These are phyloP conservation scores for Apus apus DNA, from an alignment of 2,113 vertebrate species.

Conservation along the genomic window DNA sequence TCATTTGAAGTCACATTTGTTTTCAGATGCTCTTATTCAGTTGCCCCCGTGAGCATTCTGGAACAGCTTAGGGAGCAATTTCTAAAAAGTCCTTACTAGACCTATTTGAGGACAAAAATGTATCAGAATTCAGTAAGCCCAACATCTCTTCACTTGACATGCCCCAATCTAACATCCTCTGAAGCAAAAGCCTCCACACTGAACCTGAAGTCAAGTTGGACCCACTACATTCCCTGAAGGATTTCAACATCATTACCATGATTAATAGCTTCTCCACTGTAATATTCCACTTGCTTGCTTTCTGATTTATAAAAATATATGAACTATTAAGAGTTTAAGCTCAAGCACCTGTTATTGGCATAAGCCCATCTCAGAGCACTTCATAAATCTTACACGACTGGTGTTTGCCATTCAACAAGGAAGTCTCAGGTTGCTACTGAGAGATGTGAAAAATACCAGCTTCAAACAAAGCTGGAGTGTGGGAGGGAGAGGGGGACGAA, in stretches of 20 bases:
- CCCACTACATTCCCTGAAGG: not conserved
- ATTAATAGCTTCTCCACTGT: constrained; percentile 13
- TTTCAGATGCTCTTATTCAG: not conserved
- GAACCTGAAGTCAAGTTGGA: not conserved
- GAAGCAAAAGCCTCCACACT: not conserved
- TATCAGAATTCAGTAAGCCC: not conserved
- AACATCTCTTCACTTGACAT: not conserved
- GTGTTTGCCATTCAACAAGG: constrained; percentile 14
- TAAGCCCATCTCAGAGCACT: not conserved
- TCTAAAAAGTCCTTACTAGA: not conserved
- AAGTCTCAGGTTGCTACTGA: constrained; percentile 38
- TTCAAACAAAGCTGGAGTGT: constrained; percentile 18
- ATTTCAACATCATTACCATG: not conserved
- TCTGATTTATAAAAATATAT: constrained; percentile 32
- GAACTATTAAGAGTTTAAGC: constrained; percentile 13
- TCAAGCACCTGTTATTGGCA: constrained; percentile 35
- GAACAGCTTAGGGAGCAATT: not conserved
- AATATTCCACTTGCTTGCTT: constrained; percentile 2
- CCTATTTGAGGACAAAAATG: not conserved
- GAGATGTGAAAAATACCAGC: constrained; percentile 48
- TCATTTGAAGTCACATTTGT: not conserved
- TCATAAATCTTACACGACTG: constrained; percentile 1
- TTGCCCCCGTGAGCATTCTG: not conserved
- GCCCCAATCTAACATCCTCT: not conserved
- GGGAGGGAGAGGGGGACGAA: not conserved